phyloP scores from a whole-genome alignment of 2,113 vertebrate genomes.

The Semnornis frantzii region DNA sequence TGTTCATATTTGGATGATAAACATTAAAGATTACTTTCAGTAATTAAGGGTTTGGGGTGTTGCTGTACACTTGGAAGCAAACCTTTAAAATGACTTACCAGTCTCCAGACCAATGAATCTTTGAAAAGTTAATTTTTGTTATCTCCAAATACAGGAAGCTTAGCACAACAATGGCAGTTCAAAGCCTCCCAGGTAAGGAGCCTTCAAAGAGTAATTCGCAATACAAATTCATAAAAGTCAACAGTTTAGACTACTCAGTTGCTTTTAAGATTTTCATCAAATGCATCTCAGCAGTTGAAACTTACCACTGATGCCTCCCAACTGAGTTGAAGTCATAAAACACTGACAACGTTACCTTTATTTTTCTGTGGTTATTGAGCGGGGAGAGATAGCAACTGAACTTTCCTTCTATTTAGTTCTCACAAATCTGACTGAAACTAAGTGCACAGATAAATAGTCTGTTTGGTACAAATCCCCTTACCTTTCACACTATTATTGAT shows the following conservation, averaged over 20 bases:
- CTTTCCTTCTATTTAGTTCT: constrained; percentile 48
- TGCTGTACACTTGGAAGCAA: constrained; percentile 47
- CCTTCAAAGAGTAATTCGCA: constrained; percentile 79
- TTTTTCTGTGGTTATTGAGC: constrained; percentile 68
- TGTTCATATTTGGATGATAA: constrained; percentile 8
- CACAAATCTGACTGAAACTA: constrained; percentile 23
- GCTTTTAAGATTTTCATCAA: constrained; percentile 86
- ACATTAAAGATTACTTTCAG: constrained; percentile 8
- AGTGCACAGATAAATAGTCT: background rate
- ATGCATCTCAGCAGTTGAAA: constrained; percentile 75
- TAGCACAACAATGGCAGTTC: constrained; percentile 77
- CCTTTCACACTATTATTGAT: background rate
- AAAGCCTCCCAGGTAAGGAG: constrained; percentile 81
- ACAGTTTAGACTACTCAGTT: constrained; percentile 77
- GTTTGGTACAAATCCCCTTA: background rate
- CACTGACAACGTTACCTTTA: constrained; percentile 71
- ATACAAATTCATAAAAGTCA: constrained; percentile 81
- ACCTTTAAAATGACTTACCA: constrained; percentile 71
- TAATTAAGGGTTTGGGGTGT: constrained; percentile 48
- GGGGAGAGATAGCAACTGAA: constrained; percentile 37
- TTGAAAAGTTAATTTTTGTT: constrained; percentile 83
- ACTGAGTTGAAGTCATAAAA: constrained; percentile 80
- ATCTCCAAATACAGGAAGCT: constrained; percentile 73
- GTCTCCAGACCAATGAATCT: constrained; percentile 73
- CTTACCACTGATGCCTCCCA: constrained; percentile 78